A percentile compares a stretch with the other conserved stretches of the same genome.
These are phyloP conservation scores for Gobius niger DNA, from an alignment of 2,113 vertebrate species.

Conservation along the genomic window DNA sequence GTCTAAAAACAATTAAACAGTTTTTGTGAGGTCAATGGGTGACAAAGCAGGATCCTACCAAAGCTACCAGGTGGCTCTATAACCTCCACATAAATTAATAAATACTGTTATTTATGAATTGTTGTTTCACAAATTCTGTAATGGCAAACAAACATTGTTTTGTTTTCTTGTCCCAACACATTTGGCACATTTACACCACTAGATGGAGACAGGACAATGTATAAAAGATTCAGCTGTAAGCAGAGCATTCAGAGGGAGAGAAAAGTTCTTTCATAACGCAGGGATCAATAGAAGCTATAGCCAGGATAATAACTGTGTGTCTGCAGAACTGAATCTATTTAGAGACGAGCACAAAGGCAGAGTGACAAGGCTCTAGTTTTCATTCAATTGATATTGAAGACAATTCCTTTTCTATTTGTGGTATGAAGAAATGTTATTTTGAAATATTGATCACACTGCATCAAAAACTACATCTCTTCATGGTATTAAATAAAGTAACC, in stretches of 20 bases:
- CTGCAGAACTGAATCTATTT: conserved; percentile 5
- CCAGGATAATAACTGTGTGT: conserved; percentile 1
- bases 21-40: no score
- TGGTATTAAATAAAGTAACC: neutral
- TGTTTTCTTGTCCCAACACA: neutral
- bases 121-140: neutral
- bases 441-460: neutral
- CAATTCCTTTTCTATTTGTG: neutral
- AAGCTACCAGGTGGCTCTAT: no score
- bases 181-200: conserved; percentile 30
- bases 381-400: neutral
- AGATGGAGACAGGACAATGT: conserved; percentile 52
- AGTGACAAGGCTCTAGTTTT: neutral
- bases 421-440: conserved; percentile 1
- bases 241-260: neutral
- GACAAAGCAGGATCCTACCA: no score
- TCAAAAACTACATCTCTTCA: neutral
- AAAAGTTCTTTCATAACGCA: neutral
- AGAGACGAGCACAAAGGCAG: neutral
- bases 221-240: neutral
- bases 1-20: no score
- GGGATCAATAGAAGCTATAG: neutral
- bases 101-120: neutral
- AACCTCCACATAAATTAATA: no score
- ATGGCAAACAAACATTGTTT: conserved; percentile 13